A percentile compares a stretch with the other conserved stretches of the same genome.
Conservation (phyloP, 2,113 vertebrate genomes). For the Bufo bufo region DNA sequence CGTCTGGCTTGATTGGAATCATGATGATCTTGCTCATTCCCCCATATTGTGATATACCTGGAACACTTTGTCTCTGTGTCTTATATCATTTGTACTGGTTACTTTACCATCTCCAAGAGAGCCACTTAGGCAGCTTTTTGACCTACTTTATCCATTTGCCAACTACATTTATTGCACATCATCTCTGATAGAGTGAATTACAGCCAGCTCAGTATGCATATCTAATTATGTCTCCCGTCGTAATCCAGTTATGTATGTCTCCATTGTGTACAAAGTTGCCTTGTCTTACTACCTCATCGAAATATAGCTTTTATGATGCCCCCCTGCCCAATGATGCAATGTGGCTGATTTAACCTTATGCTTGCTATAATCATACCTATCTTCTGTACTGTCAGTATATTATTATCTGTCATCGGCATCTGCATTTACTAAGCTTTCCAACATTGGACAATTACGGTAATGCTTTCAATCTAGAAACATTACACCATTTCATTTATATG, state of each 20-base stretch:
- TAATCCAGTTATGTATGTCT: slow-evolving; percentile 22
- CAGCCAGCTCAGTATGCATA: background rate
- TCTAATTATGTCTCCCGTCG: background rate
- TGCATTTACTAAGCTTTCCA: background rate
- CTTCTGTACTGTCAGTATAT: slow-evolving; percentile 2
- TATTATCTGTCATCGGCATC: background rate
- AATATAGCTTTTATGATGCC: background rate
- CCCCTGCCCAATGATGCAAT: background rate
- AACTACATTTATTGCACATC: background rate
- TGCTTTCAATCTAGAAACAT: background rate
- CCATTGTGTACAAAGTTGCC: background rate
- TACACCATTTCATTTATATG: background rate
- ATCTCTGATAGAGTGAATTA: background rate
- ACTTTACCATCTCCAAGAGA: background rate
- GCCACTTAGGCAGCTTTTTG: slow-evolving; percentile 17
- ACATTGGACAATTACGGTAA: background rate
- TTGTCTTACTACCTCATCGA: background rate
- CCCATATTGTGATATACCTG: slow-evolving; percentile 3
- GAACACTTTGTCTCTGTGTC: background rate
- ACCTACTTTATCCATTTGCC: slow-evolving; percentile 24
- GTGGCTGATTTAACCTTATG: background rate
- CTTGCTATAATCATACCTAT: background rate
- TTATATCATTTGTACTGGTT: background rate
- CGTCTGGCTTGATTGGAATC: slow-evolving; percentile 15
- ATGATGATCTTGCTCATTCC: background rate